These are phyloP conservation scores for Dendronephthya gigantea DNA, from an alignment of 64 coral and sea anemone genomes.

Conservation along the genomic window DNA sequence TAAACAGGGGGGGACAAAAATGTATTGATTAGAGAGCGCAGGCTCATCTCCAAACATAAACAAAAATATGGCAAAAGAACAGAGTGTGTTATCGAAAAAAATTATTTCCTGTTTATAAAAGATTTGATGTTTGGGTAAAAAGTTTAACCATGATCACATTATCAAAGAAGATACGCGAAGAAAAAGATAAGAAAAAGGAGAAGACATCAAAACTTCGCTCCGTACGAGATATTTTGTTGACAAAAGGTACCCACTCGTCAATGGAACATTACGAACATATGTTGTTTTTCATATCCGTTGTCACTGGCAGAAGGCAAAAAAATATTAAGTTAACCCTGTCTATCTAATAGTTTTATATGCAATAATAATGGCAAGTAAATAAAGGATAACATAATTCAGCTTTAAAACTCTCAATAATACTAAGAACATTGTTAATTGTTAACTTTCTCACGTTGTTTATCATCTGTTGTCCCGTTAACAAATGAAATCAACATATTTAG, in stretches of 20 bases:
- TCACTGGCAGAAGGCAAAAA: neutral
- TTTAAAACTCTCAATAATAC: too few relatives aligned
- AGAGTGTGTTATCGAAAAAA: neutral
- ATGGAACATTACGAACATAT: too few relatives aligned
- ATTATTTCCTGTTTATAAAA: neutral
- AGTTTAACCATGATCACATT: constrained; percentile 77
- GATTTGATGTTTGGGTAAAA: neutral
- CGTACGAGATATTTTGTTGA: constrained; percentile 71
- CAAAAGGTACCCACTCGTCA: constrained; percentile 91
- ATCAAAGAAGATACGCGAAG: constrained; percentile 93
- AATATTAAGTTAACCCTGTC: too few relatives aligned
- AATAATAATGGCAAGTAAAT: too few relatives aligned
- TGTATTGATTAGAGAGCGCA: too few relatives aligned
- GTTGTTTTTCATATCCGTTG: neutral
- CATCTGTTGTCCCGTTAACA: too few relatives aligned
- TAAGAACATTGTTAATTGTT: too few relatives aligned
- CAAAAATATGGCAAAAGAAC: neutral
- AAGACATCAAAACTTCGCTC: constrained; percentile 11
- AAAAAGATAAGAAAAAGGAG: constrained; percentile 59
- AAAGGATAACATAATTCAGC: too few relatives aligned
- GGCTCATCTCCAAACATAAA: too few relatives aligned
- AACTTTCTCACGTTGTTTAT: neutral
- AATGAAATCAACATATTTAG: neutral
- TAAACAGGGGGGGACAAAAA: too few relatives aligned
- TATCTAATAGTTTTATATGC: neutral